A percentile compares a stretch with the other conserved stretches of the same genome.
phyloP scores from a whole-genome alignment of 2,888 invertebrate species.

The Alcis repandata region DNA sequence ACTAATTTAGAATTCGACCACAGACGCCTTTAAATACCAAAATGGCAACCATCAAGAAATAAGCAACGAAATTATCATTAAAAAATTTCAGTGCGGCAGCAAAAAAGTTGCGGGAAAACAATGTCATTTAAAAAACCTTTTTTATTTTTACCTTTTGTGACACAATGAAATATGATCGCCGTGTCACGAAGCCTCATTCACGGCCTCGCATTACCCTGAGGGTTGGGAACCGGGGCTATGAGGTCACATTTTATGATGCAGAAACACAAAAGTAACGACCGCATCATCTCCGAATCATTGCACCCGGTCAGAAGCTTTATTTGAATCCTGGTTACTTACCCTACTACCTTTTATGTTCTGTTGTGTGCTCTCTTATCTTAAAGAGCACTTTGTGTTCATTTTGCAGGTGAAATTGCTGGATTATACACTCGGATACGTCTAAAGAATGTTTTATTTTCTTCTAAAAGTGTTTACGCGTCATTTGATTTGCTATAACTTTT shows the following conservation, averaged over 20 bases:
- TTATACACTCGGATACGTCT: constrained; percentile 25
- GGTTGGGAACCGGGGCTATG: constrained; percentile 20
- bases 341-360: constrained; percentile 31
- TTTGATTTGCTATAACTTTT: constrained; percentile 8
- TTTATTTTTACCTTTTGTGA: constrained; percentile 20
- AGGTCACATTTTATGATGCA: constrained; percentile 52
- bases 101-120: constrained; percentile 9
- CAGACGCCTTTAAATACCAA: no score
- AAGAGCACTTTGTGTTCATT: constrained; percentile 34
- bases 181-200: constrained; percentile 35
- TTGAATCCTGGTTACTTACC: constrained; percentile 42
- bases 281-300: constrained; percentile 52
- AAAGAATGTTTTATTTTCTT: constrained; percentile 20
- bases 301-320: constrained; percentile 50
- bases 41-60: no score
- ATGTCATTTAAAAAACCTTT: constrained; percentile 12
- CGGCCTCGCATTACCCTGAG: constrained; percentile 27
- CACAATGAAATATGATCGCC: constrained; percentile 32
- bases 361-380: constrained; percentile 32
- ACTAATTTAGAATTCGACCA: no score
- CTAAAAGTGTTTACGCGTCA: constrained; percentile 12
- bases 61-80: background rate
- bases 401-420: constrained; percentile 37
- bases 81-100: background rate
- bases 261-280: constrained; percentile 55